Evolutionary conservation across 2,888 invertebrate genomes (phyloP), one percentile per base, ranked within the genome.

Genomic region (Eristalis intricaria): DNA sequence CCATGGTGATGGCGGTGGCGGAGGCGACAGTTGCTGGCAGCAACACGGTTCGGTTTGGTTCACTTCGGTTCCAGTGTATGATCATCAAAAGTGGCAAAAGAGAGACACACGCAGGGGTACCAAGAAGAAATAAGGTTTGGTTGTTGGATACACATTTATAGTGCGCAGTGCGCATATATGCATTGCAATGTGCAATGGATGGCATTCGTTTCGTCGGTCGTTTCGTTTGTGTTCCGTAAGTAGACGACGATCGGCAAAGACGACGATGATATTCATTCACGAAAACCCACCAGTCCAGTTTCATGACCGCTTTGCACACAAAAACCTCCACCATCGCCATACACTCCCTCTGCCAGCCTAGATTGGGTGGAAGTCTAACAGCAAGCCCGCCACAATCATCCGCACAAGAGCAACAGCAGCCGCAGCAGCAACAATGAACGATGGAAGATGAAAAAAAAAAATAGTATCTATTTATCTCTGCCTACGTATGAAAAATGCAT

Each of bases 201-300:
- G 82, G 82, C 77, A 86, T 77, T 85, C 85, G 85, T 77, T 75
- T 79, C 50, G 50, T 50, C 50, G 50, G 50, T 50, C 50, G 50
- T 19, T 19, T 50, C 61, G 80, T 80, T 75, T 75, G 80, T 84
- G 80, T 84, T 85, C 61, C 83, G 83, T 76, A 78, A 73, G 69
- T 85, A 73, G 22, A 19, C 70, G 70, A 29, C 56, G 23, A 29
- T 56, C 43, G 56, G 29, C 50, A 56, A 29, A 40, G 23, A 61
- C 68, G 61, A 79, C 85, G 78, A 80, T 50, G 76, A 84, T 84
- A 84, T 88, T 88, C 87, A 88, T 88, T 88, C 87, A 88, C 87
- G 87, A 88, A 88, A 88, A 88, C 84, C 80, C 64, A 88, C 87
- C 87, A 88, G 80, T 88, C 87, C 87, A 88, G 87, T 88, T 88